Evolutionary conservation across 1,140 invertebrate genomes (phyloP).

Genomic region (Aphis craccivora): DNA sequence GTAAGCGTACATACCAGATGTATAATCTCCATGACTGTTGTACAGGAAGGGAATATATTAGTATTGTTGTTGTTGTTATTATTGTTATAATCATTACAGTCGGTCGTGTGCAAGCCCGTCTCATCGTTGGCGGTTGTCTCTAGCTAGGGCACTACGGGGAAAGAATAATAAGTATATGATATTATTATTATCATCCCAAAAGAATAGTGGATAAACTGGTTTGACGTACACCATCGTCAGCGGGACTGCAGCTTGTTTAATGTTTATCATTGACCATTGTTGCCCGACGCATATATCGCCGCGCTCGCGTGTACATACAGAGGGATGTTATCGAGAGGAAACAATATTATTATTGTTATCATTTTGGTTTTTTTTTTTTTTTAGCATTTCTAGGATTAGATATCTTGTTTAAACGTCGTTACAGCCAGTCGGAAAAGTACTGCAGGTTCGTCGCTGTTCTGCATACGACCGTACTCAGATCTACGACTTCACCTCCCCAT

Average conservation of each 20-base stretch:
- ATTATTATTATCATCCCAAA: background rate
- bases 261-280: no score
- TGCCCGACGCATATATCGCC: no score
- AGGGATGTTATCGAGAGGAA: slow-evolving; percentile 39
- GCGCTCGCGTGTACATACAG: background rate
- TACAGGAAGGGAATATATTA: background rate
- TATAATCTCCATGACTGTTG: no score
- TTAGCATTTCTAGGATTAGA: background rate
- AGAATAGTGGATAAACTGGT: slow-evolving; percentile 53
- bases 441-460: background rate
- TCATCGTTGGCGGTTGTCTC: background rate
- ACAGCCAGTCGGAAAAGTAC: background rate
- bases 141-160: background rate
- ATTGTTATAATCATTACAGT: background rate
- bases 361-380: slow-evolving; percentile 2
- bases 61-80: background rate
- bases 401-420: background rate
- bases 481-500: background rate
- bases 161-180: background rate
- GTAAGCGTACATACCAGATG: no score
- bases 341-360: background rate
- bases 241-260: slow-evolving; percentile 28
- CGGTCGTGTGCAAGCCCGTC: background rate
- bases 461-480: background rate
- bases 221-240: background rate